A percentile compares a stretch with the other conserved stretches of the same genome.
Evolutionary conservation across 2,113 vertebrate genomes (phyloP).

Genomic region (Anser cygnoides): DNA sequence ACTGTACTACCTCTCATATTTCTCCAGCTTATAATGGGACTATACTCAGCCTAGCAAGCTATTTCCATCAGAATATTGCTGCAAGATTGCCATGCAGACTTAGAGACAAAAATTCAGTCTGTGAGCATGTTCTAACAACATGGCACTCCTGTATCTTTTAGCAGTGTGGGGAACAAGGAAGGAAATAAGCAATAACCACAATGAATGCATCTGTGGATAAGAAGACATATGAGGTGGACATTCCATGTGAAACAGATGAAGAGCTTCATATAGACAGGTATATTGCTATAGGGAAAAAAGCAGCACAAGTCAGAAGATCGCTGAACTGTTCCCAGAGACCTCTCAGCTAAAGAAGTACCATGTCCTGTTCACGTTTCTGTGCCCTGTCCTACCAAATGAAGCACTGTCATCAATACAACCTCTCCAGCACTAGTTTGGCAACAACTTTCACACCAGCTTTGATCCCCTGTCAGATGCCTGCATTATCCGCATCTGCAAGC

Average conservation of each 20-base stretch:
- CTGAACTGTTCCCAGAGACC: background rate
- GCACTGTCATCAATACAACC: background rate
- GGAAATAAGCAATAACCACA: background rate
- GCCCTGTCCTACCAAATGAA: background rate
- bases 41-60: background rate
- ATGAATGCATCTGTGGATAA: background rate
- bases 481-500: background rate
- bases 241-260: background rate
- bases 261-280: background rate
- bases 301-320: background rate
- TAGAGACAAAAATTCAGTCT: background rate
- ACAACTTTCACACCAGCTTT: background rate
- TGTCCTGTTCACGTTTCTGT: rapidly evolving
- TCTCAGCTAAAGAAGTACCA: background rate
- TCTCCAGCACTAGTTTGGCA: background rate
- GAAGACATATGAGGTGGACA: background rate
- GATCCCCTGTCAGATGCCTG: background rate
- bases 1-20: background rate
- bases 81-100: background rate
- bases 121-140: background rate
- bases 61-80: background rate
- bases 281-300: background rate
- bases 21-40: background rate
- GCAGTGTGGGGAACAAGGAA: background rate
- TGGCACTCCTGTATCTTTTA: background rate